These are phyloP conservation scores for Stenolophus ochropezus DNA, from an alignment of 2,888 invertebrate species.

Conservation along the genomic window DNA sequence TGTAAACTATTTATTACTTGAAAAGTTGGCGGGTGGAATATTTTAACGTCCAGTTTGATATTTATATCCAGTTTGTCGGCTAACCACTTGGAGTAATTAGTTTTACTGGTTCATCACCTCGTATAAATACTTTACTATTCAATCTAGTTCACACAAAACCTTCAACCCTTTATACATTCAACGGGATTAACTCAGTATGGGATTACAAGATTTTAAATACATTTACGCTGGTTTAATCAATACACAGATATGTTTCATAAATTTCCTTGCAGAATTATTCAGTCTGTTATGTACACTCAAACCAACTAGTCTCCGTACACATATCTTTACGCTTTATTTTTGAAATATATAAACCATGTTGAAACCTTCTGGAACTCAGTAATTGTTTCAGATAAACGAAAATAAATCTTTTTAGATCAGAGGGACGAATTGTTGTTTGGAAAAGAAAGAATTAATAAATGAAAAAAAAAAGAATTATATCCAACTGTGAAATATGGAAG, in stretches of 20 bases:
- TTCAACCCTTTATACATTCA: not conserved
- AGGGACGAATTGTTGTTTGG: too few relatives aligned
- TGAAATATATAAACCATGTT: too few relatives aligned
- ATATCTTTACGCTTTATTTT: too few relatives aligned
- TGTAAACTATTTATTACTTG: slow-evolving; percentile 32
- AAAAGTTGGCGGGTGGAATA: slow-evolving; percentile 18
- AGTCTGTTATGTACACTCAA: too few relatives aligned
- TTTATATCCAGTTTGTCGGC: not conserved
- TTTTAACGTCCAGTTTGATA: slow-evolving; percentile 28
- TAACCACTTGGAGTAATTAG: slow-evolving; percentile 11
- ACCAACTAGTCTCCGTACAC: too few relatives aligned
- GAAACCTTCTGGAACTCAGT: too few relatives aligned
- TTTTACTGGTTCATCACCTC: not conserved
- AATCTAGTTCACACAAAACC: not conserved
- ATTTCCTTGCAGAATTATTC: too few relatives aligned
- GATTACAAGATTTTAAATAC: not conserved
- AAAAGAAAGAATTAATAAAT: too few relatives aligned
- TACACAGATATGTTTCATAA: not conserved
- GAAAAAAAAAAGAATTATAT: too few relatives aligned
- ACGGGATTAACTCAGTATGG: not conserved
- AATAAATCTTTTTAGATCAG: too few relatives aligned
- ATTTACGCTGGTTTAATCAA: not conserved
- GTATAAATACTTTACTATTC: not conserved
- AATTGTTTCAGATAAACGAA: too few relatives aligned
- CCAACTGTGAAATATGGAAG: too few relatives aligned